phyloP scores from a whole-genome alignment of 35 echinoderm and acorn worm species.

The Lytechinus pictus region DNA sequence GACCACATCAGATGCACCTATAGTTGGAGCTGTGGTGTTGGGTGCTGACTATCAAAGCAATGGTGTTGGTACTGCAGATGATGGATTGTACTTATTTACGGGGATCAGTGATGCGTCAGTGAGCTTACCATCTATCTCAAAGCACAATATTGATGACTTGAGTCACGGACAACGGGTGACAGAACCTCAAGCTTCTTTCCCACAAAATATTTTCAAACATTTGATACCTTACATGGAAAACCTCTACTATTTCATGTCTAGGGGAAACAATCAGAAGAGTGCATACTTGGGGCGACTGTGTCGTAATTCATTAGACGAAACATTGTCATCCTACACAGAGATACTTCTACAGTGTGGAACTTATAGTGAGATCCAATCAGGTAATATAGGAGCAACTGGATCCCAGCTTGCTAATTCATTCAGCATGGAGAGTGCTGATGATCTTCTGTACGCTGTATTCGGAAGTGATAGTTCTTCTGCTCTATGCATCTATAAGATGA shows the following conservation, averaged over 20 bases:
- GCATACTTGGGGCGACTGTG: neutral
- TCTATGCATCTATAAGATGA: conserved; percentile 60
- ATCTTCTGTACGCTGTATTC: conserved; percentile 62
- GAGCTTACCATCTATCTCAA: neutral
- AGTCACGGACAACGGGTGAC: neutral
- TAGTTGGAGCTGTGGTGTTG: conserved; percentile 26
- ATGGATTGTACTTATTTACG: neutral
- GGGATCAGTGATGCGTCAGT: neutral
- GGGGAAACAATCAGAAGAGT: neutral
- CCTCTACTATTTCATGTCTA: neutral
- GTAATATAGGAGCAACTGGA: conserved; percentile 57
- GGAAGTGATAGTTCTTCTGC: conserved; percentile 22
- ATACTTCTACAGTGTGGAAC: conserved; percentile 51
- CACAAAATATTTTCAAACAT: neutral
- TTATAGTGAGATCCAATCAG: conserved; percentile 42
- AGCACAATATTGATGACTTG: neutral
- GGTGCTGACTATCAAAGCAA: neutral
- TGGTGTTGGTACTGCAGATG: neutral
- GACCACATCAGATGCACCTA: conserved; percentile 40
- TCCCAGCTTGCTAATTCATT: conserved; percentile 51
- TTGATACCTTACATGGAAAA: neutral
- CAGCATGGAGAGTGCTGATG: neutral
- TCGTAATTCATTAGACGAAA: neutral
- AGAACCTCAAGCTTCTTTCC: neutral
- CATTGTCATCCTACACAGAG: conserved; percentile 54